phyloP scores from a whole-genome alignment of 2,113 vertebrate species.

The Albula glossodonta region DNA sequence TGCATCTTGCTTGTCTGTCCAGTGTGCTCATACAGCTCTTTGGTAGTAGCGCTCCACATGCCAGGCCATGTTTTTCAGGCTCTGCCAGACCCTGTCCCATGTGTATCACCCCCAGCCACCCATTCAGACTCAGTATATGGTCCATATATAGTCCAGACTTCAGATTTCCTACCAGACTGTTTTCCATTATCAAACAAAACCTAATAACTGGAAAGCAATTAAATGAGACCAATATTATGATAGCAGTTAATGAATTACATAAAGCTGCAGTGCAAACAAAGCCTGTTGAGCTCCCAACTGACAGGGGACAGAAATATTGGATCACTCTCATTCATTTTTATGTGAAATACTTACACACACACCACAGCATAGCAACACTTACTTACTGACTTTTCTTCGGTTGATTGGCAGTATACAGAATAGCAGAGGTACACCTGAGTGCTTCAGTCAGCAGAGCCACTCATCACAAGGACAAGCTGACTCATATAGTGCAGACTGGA shows the following conservation, averaged over 20 bases:
- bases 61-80: background rate
- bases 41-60: background rate
- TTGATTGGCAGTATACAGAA: too few species aligned
- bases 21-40: background rate
- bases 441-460: too few species aligned
- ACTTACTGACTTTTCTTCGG: too few species aligned
- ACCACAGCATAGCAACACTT: background rate
- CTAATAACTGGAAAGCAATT: background rate
- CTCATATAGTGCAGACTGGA: too few species aligned
- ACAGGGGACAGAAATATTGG: background rate
- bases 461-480: too few species aligned
- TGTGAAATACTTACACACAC: background rate
- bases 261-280: background rate
- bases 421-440: too few species aligned
- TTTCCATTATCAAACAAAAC: background rate
- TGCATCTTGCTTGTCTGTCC: background rate
- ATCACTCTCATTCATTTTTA: background rate
- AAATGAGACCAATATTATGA: slow-evolving; percentile 5
- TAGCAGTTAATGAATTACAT: background rate
- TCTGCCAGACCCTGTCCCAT: background rate
- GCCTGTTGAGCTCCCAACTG: background rate
- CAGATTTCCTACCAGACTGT: background rate
- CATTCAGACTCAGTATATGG: background rate
- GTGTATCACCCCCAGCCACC: background rate
- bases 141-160: background rate